Conservation (phyloP, 2,888 invertebrate species). For the Polydrusus tereticollis region DNA sequence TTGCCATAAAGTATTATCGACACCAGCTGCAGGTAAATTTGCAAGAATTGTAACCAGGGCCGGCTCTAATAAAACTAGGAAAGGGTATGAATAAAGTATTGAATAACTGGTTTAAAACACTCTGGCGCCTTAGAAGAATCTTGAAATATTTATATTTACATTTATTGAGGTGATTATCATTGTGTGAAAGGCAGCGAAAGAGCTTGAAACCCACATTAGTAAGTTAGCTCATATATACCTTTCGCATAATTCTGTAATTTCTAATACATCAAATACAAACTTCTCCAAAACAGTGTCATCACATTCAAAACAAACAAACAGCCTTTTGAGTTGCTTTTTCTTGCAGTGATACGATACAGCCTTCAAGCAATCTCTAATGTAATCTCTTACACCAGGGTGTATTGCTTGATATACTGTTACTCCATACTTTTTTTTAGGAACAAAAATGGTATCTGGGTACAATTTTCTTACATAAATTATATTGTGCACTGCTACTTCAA, state of each 20-base stretch:
- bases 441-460: slow-evolving; percentile 76
- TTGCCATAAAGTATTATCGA: too few relatives aligned
- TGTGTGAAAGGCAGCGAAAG: too few relatives aligned
- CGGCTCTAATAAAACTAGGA: too few relatives aligned
- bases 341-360: slow-evolving; percentile 69
- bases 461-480: slow-evolving; percentile 73
- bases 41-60: too few relatives aligned
- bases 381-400: slow-evolving; percentile 77
- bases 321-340: slow-evolving; percentile 67
- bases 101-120: too few relatives aligned
- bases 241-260: slow-evolving; percentile 49
- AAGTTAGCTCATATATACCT: slow-evolving; percentile 46
- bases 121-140: too few relatives aligned
- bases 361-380: slow-evolving; percentile 72
- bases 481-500: slow-evolving; percentile 76
- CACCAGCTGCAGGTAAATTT: too few relatives aligned
- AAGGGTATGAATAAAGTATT: too few relatives aligned
- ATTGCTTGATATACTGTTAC: slow-evolving; percentile 72
- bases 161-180: too few relatives aligned
- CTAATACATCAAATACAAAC: slow-evolving; percentile 67
- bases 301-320: slow-evolving; percentile 69
- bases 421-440: slow-evolving; percentile 74
- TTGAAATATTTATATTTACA: too few relatives aligned
- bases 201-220: too few relatives aligned
- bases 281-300: slow-evolving; percentile 66